Base-by-base conservation (phyloP, 1,140 invertebrate species). In the Antheraea mylitta region DNA sequence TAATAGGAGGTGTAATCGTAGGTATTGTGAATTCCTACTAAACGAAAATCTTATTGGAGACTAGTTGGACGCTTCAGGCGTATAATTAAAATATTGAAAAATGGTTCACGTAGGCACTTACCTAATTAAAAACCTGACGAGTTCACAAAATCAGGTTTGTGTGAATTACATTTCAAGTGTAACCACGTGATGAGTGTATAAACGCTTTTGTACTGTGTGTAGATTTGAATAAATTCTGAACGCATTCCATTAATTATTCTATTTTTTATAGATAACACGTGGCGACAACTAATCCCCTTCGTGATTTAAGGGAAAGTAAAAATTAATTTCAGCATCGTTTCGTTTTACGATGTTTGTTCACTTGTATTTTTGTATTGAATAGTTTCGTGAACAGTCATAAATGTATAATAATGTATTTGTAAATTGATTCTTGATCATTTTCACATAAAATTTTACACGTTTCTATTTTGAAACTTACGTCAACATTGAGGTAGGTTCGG, bases 311-410 rank as follows among this genome's bases (percentile, higher is more conserved):
- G 59, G 62, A 71, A 76, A 79, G 70, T 66, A 59, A 66, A 71
- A 76, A 68, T 70, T 73, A 65, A 70, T 75, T 75, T 75, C 64
- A 36, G 63, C 70, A 75, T 69, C 67, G 67, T 73, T 76, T 67
- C 37, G 66, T 77, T 85, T 80, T 73, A 80, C 71, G 75, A 73
- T 85, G 82, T 85, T 86, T 86, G 74, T 80, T 72, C 82, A 86
- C 74, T 79, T 77, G 75, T 69, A 58, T 4, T 58, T 53, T 19
- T 58, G 22, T 58, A 48, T 58, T 66, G 64, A 69, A 66, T 66
- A 11, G 16, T 63, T 30, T 37, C 3, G 7, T 36, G 30, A 30
- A 65, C 64, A 48, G 10, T 48, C 37, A 65, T 65, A 42, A 42
- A 42, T 42, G 38, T 9, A 42, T 2, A 42, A 42, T 42, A 42